Evolutionary conservation across 2,797 vertebrate species (phyloP).

Genomic region (Echeneis naucrates): DNA sequence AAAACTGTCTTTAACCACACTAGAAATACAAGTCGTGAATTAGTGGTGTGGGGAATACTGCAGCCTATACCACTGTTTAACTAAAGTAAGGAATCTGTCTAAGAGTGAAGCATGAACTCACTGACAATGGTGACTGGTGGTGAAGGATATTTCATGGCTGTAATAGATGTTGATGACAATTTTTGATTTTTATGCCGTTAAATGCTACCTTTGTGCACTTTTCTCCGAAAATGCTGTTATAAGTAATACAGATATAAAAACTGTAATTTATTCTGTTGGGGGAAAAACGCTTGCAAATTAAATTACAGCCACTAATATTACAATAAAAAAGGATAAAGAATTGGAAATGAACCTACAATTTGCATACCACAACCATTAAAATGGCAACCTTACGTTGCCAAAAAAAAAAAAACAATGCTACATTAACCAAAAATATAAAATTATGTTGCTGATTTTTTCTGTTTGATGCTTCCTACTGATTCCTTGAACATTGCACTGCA

Average conservation of each 20-base stretch:
- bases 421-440: no score
- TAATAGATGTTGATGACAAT: neutral
- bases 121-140: neutral
- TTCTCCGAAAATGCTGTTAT: neutral
- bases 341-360: neutral
- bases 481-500: constrained; percentile 51
- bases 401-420: neutral
- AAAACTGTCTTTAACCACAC: constrained; percentile 3
- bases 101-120: constrained; percentile 51
- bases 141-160: neutral
- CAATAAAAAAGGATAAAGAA: neutral
- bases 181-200: neutral
- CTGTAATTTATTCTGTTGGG: neutral
- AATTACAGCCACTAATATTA: neutral
- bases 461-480: constrained; percentile 54
- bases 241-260: neutral
- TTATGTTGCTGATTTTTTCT: constrained; percentile 14
- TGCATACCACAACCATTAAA: constrained; percentile 1
- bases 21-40: constrained; percentile 8
- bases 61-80: constrained; percentile 13
- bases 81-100: constrained; percentile 38
- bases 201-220: neutral
- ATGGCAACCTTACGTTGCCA: neutral
- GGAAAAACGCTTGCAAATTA: no score
- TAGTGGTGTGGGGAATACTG: constrained; percentile 16